phyloP scores from a whole-genome alignment of 2,113 vertebrate species.

The Uropsilus gracilis region DNA sequence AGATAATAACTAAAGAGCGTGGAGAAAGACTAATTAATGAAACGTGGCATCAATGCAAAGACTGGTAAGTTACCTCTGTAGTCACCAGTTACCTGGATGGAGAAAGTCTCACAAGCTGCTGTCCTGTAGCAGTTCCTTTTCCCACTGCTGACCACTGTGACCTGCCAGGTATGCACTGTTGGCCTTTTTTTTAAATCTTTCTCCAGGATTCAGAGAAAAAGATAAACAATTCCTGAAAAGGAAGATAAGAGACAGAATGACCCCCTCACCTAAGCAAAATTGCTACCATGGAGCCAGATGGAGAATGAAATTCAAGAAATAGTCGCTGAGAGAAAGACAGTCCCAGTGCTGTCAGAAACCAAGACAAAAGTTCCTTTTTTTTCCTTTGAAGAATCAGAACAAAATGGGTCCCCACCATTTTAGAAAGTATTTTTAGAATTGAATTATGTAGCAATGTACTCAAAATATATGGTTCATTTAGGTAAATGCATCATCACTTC shows the following conservation, averaged over 20 bases:
- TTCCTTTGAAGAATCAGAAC: neutral
- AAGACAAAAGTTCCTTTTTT: neutral
- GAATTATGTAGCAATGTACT: neutral
- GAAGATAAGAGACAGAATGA: neutral
- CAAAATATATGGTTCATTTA: neutral
- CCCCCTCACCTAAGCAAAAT: neutral
- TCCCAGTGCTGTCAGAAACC: neutral
- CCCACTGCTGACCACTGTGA: neutral
- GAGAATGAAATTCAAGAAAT: neutral
- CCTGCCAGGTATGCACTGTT: neutral
- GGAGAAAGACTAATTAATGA: constrained; percentile 13
- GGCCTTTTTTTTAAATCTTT: constrained; percentile 14
- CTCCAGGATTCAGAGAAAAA: neutral
- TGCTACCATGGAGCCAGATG: neutral
- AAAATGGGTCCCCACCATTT: neutral
- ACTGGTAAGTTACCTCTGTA: neutral
- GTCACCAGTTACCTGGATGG: neutral
- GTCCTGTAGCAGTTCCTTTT: neutral
- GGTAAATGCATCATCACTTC: neutral
- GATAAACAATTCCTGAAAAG: neutral
- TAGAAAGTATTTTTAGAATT: no score
- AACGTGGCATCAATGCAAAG: neutral
- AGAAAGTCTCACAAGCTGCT: neutral
- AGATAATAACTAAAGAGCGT: neutral
- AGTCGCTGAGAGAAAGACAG: neutral